These are phyloP conservation scores for Platycheirus rosarum DNA, from an alignment of 2,888 invertebrate species.

Conservation along the genomic window DNA sequence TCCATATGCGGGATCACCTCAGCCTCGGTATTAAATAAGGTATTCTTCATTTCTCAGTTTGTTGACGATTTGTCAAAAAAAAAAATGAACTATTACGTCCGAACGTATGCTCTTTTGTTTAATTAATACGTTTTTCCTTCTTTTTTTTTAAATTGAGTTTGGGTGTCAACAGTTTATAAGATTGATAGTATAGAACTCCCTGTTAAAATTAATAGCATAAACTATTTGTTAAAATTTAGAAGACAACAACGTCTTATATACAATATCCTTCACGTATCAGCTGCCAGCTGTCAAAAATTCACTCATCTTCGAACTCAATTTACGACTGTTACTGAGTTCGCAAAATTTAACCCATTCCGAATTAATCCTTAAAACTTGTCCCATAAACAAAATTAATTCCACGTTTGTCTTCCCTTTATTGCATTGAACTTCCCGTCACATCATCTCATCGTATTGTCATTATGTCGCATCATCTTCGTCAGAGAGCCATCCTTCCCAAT, in stretches of 20 bases:
- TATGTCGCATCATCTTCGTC: conserved; percentile 1
- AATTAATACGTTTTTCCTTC: no score
- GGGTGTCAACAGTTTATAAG: neutral
- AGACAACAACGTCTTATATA: neutral
- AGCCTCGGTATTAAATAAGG: no score
- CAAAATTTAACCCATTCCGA: conserved; percentile 60
- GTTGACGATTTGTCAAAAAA: no score
- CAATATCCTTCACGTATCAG: neutral
- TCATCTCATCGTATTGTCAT: conserved; percentile 7
- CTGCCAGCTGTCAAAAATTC: conserved; percentile 57
- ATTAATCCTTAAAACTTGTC: conserved; percentile 73
- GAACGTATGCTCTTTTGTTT: no score
- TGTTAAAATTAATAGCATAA: no score
- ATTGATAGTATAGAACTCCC: neutral
- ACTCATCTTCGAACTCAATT: conserved; percentile 61
- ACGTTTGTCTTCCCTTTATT: conserved; percentile 71
- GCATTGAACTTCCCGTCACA: conserved; percentile 55
- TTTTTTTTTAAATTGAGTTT: no score
- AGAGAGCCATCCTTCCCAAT: neutral
- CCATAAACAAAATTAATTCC: conserved; percentile 74
- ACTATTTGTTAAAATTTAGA: neutral
- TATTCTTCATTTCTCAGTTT: no score
- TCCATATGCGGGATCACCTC: no score
- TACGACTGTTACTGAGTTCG: conserved; percentile 60
- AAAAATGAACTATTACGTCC: no score